Evolutionary conservation across 2,888 invertebrate species (phyloP).

Genomic region (Seira ritae): DNA sequence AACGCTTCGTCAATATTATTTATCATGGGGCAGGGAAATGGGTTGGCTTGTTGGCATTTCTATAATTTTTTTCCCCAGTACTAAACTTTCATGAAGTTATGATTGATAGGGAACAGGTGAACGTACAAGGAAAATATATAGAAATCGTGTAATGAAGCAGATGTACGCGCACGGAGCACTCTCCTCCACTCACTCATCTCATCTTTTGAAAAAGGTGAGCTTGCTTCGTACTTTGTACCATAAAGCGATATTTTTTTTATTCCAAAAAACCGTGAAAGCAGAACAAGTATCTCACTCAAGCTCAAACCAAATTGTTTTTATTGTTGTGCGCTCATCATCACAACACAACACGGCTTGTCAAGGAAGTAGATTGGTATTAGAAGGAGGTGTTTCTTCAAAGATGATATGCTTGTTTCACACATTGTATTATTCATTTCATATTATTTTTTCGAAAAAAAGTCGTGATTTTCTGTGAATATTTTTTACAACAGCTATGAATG

Average conservation of each 20-base stretch:
- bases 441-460: slow-evolving; percentile 47
- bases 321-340: slow-evolving; percentile 17
- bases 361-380: too few species aligned
- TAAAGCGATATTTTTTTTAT: not conserved
- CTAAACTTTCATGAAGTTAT: too few species aligned
- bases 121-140: too few species aligned
- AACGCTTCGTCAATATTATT: not conserved
- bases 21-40: slow-evolving; percentile 20
- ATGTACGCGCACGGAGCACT: not conserved
- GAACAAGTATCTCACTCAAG: slow-evolving; percentile 27
- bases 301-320: slow-evolving; percentile 20
- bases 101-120: slow-evolving; percentile 64
- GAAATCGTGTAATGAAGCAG: not conserved
- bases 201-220: too few species aligned
- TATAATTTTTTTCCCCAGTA: too few species aligned
- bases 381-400: too few species aligned
- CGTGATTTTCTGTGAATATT: slow-evolving; percentile 54
- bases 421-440: slow-evolving; percentile 40
- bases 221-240: too few species aligned
- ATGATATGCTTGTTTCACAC: slow-evolving; percentile 54
- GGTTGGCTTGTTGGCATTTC: slow-evolving; percentile 41
- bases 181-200: not conserved
- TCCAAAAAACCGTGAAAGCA: slow-evolving; percentile 53
- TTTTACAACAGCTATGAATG: slow-evolving; percentile 61
- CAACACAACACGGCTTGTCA: slow-evolving; percentile 44